Conservation (phyloP, 2,888 invertebrate species). For the Andrena chrysosceles region DNA sequence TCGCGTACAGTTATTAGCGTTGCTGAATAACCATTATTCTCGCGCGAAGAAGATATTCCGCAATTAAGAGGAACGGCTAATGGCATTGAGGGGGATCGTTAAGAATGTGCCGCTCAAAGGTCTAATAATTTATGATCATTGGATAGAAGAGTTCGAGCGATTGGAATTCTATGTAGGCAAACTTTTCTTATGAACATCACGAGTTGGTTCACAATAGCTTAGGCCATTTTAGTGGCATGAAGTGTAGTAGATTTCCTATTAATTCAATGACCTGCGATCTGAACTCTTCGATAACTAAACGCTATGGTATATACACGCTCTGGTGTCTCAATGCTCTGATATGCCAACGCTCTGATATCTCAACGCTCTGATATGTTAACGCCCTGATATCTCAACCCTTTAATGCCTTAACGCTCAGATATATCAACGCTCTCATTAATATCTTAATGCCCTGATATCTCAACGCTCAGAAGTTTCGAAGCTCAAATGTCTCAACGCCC, state of each 20-base stretch:
- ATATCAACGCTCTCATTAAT: too few relatives aligned
- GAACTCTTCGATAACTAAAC: neutral
- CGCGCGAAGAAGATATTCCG: conserved; percentile 59
- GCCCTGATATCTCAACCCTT: too few relatives aligned
- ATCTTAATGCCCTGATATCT: too few relatives aligned
- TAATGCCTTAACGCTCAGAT: too few relatives aligned
- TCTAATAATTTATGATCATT: conserved; percentile 63
- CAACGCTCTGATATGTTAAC: neutral
- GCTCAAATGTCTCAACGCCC: too few relatives aligned
- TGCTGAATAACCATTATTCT: conserved; percentile 61
- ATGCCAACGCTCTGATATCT: neutral
- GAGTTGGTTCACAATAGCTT: neutral
- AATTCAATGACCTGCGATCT: neutral
- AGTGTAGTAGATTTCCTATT: neutral
- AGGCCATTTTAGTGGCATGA: neutral
- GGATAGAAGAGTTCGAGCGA: conserved; percentile 52
- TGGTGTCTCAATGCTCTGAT: neutral
- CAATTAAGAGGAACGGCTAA: conserved; percentile 64
- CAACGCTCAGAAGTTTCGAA: too few relatives aligned
- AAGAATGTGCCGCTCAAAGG: conserved; percentile 58
- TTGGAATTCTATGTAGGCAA: conserved; percentile 41
- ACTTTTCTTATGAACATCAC: conserved; percentile 7
- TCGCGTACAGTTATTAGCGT: conserved; percentile 52
- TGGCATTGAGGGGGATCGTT: conserved; percentile 58
- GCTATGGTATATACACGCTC: neutral